These are phyloP conservation scores for Ambastaia sidthimunki DNA, from an alignment of 2,797 vertebrate species.

Conservation along the genomic window DNA sequence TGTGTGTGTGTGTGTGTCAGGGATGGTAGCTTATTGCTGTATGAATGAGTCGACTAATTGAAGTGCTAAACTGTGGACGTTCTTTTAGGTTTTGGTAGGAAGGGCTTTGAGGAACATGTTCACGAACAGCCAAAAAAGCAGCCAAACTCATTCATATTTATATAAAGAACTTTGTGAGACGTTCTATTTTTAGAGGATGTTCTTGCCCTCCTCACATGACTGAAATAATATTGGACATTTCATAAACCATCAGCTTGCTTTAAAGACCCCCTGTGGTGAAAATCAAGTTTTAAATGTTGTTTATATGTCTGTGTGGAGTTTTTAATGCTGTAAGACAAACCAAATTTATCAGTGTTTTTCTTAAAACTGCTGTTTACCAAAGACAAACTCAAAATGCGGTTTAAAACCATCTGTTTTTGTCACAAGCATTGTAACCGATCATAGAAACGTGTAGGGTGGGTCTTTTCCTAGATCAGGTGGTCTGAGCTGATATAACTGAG, in stretches of 20 bases:
- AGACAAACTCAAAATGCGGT: too few relatives aligned
- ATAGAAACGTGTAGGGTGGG: too few relatives aligned
- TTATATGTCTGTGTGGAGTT: too few relatives aligned
- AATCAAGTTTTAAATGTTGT: too few relatives aligned
- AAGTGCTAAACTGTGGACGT: background rate
- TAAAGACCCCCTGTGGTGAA: background rate
- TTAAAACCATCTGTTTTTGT: too few relatives aligned
- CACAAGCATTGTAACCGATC: too few relatives aligned
- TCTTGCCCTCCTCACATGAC: background rate
- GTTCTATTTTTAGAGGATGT: constrained; percentile 47
- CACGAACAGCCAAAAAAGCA: background rate
- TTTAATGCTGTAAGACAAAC: too few relatives aligned
- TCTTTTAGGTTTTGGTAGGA: background rate
- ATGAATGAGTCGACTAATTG: background rate
- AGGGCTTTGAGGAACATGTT: background rate
- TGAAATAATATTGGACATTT: constrained; percentile 1
- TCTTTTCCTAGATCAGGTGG: too few relatives aligned
- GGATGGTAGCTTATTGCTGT: background rate
- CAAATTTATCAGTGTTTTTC: too few relatives aligned
- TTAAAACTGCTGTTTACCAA: too few relatives aligned
- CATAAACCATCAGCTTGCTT: constrained; percentile 12
- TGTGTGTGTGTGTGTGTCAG: constrained; percentile 26
- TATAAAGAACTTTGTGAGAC: background rate
- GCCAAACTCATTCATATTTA: background rate
- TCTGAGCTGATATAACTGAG: too few relatives aligned